Evolutionary conservation across 2,888 invertebrate genomes (phyloP).

Genomic region (Lamellibrachia satsuma): DNA sequence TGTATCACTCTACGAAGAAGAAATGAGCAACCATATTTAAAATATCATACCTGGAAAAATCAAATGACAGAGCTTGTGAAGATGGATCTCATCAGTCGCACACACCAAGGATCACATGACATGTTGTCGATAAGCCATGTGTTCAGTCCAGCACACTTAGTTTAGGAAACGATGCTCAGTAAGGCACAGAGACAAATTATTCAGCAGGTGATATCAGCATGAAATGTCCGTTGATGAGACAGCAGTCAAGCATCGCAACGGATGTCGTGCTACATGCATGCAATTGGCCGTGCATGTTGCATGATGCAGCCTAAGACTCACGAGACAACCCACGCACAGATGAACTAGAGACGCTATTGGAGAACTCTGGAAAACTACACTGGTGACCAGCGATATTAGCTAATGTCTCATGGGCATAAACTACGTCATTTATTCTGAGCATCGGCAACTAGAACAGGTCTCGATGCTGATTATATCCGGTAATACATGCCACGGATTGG

Average conservation of each 20-base stretch:
- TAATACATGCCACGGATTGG: neutral
- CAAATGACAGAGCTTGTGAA: slow-evolving; percentile 17
- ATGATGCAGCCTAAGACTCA: neutral
- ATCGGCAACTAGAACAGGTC: neutral
- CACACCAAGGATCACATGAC: neutral
- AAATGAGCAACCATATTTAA: neutral
- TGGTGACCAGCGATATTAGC: neutral
- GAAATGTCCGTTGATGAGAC: neutral
- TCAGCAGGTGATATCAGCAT: neutral
- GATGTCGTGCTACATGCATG: neutral
- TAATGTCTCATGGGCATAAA: neutral
- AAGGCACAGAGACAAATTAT: neutral
- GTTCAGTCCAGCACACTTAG: neutral
- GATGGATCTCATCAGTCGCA: neutral
- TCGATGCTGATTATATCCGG: neutral
- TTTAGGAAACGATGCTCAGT: neutral
- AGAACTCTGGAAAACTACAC: neutral
- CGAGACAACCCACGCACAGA: neutral
- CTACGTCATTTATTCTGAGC: neutral
- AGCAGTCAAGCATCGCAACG: neutral
- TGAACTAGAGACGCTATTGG: neutral
- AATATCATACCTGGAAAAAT: neutral
- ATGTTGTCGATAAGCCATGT: neutral
- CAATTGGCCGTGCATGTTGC: neutral
- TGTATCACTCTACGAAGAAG: neutral